Conservation (phyloP, 2,113 vertebrate genomes). For the Chaetodon trifascialis region DNA sequence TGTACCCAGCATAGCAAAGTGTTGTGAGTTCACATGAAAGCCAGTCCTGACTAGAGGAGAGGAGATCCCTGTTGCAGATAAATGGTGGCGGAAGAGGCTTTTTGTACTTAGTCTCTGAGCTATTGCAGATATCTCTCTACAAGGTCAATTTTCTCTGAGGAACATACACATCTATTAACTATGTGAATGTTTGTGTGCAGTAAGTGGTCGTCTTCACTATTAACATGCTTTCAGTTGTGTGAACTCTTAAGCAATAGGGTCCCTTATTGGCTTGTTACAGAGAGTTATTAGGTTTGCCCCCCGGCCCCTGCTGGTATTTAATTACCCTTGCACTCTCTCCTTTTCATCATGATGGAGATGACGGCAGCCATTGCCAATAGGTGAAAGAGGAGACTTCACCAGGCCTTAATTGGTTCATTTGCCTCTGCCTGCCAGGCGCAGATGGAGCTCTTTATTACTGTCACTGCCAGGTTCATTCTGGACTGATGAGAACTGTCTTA, state of each 20-base stretch:
- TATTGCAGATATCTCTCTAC: constrained; percentile 22
- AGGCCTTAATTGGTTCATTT: constrained; percentile 78
- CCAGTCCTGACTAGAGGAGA: constrained; percentile 20
- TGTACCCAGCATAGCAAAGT: background rate
- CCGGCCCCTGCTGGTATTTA: constrained; percentile 71
- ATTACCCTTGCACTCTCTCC: constrained; percentile 68
- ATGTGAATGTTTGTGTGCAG: constrained; percentile 33
- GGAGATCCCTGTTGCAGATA: constrained; percentile 28
- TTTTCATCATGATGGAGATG: constrained; percentile 76
- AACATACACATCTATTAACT: constrained; percentile 1
- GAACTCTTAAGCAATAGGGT: constrained; percentile 56
- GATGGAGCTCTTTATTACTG: constrained; percentile 80
- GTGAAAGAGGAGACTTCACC: constrained; percentile 73
- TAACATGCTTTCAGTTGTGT: constrained; percentile 46
- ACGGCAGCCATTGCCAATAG: constrained; percentile 71
- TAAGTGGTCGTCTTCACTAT: constrained; percentile 37
- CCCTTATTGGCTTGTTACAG: constrained; percentile 70
- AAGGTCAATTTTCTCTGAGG: constrained; percentile 38
- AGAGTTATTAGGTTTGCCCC: constrained; percentile 75
- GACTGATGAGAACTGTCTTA: constrained; percentile 53
- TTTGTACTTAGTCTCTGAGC: constrained; percentile 39
- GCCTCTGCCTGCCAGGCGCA: constrained; percentile 72
- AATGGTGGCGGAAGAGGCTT: constrained; percentile 19
- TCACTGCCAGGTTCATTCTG: constrained; percentile 72
- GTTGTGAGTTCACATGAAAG: constrained; percentile 11